Conservation (phyloP, 2,113 vertebrate genomes). For the Chaetorhynchus papuensis region DNA sequence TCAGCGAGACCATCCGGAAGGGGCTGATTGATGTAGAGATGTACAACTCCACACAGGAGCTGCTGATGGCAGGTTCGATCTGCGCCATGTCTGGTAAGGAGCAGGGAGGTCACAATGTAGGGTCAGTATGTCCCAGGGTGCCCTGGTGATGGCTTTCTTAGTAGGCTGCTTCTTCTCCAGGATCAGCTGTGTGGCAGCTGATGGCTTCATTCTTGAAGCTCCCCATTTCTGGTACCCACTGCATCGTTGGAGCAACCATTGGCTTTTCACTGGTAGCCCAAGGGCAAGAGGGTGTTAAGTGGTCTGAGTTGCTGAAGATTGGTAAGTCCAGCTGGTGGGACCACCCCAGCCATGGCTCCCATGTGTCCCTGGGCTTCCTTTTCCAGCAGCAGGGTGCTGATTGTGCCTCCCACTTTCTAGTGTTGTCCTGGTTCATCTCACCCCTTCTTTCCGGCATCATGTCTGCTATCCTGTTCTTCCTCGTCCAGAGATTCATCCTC, state of each 20-base stretch:
- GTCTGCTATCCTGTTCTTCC: slow-evolving; percentile 91
- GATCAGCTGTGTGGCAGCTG: slow-evolving; percentile 95
- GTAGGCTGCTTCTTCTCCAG: slow-evolving; percentile 54
- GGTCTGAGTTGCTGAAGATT: slow-evolving; percentile 90
- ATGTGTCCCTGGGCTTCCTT: rapidly evolving
- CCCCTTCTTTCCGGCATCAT: slow-evolving; percentile 92
- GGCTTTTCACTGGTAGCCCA: slow-evolving; percentile 90
- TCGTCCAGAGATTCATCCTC: slow-evolving; percentile 87
- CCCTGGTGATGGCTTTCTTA: neutral
- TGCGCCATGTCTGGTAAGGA: slow-evolving; percentile 93
- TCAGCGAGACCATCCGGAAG: slow-evolving; percentile 94
- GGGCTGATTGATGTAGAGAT: slow-evolving; percentile 87
- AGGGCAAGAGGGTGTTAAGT: slow-evolving; percentile 86
- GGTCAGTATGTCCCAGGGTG: rapidly evolving
- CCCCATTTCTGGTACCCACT: slow-evolving; percentile 96
- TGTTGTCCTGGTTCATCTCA: slow-evolving; percentile 95
- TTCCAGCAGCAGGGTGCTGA: neutral
- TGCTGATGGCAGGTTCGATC: slow-evolving; percentile 87
- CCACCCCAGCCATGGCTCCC: rapidly evolving
- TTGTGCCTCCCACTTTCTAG: slow-evolving; percentile 57
- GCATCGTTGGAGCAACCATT: slow-evolving; percentile 94
- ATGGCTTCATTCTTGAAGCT: slow-evolving; percentile 92
- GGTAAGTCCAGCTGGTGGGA: slow-evolving; percentile 64
- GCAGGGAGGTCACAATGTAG: too few species aligned
- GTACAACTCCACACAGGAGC: slow-evolving; percentile 75